These are phyloP conservation scores for Cottus gobio DNA, from an alignment of 2,113 vertebrate genomes.

Conservation along the genomic window DNA sequence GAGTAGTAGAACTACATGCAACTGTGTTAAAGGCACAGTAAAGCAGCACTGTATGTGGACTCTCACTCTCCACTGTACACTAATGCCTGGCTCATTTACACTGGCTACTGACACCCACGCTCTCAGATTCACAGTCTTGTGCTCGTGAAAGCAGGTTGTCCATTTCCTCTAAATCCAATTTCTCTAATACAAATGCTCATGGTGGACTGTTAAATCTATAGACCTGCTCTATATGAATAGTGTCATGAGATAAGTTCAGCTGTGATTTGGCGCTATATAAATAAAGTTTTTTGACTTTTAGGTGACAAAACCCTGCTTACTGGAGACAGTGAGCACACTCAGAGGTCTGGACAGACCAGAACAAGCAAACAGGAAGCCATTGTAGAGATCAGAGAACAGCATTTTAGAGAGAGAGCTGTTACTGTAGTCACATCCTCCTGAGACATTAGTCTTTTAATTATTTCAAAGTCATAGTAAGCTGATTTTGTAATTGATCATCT, in stretches of 20 bases:
- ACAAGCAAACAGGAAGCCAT: neutral
- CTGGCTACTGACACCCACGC: conserved; percentile 3
- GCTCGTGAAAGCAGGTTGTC: conserved; percentile 51
- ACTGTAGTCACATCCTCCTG: too few relatives aligned
- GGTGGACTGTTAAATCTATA: too few relatives aligned
- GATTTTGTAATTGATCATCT: too few relatives aligned
- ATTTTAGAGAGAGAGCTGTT: too few relatives aligned
- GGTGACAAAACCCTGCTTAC: neutral
- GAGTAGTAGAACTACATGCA: neutral
- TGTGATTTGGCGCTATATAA: too few relatives aligned
- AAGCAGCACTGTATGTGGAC: neutral
- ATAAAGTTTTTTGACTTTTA: neutral
- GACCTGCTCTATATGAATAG: neutral
- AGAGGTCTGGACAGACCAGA: neutral
- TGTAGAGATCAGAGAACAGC: too few relatives aligned
- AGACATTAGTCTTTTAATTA: too few relatives aligned
- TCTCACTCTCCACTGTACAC: neutral
- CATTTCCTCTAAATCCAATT: conserved; percentile 48
- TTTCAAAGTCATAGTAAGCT: too few relatives aligned
- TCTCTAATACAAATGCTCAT: too few relatives aligned
- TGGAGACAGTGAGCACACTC: neutral
- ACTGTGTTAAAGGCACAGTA: neutral
- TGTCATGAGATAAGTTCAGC: neutral
- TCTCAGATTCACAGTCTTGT: conserved; percentile 6
- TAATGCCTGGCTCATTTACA: conserved; percentile 8